A percentile compares a stretch with the other conserved stretches of the same genome.
These are phyloP conservation scores for Podarcis cretensis DNA, from an alignment of 2,113 vertebrate genomes.

Conservation along the genomic window DNA sequence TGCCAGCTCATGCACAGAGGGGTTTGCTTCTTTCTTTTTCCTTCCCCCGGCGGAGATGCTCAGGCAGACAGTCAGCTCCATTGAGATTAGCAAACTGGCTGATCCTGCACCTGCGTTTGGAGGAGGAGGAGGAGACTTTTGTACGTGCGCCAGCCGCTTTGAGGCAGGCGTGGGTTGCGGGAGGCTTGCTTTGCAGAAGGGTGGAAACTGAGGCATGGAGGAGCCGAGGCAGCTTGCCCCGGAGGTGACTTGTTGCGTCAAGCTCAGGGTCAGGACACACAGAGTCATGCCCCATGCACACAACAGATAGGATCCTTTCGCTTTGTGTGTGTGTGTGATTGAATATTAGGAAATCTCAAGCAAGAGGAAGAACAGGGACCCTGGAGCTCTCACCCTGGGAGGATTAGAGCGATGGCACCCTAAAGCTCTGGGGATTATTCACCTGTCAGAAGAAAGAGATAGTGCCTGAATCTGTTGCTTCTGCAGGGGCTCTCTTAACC, in stretches of 20 bases:
- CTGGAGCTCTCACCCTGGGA: neutral
- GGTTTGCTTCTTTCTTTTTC: slow-evolving; percentile 5
- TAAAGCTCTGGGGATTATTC: neutral
- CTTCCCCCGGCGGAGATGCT: slow-evolving; percentile 44
- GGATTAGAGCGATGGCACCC: neutral
- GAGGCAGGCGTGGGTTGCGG: neutral
- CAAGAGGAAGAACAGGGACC: neutral
- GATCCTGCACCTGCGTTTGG: slow-evolving; percentile 35
- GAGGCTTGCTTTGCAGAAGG: neutral
- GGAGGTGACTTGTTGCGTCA: neutral
- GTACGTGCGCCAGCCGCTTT: rapidly evolving
- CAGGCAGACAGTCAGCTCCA: slow-evolving; percentile 47
- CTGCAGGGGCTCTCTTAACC: neutral
- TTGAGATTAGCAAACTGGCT: slow-evolving; percentile 5
- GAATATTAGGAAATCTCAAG: neutral
- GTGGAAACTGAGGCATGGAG: neutral
- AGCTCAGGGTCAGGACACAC: neutral
- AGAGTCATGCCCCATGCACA: neutral
- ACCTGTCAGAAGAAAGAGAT: neutral
- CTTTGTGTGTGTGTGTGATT: neutral
- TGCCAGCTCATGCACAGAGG: slow-evolving; percentile 64
- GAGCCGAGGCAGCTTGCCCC: neutral
- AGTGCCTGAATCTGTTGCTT: neutral
- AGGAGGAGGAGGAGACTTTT: neutral
- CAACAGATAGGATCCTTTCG: neutral